Conservation (phyloP, 2,888 invertebrate species). For the Gari tellinella region DNA sequence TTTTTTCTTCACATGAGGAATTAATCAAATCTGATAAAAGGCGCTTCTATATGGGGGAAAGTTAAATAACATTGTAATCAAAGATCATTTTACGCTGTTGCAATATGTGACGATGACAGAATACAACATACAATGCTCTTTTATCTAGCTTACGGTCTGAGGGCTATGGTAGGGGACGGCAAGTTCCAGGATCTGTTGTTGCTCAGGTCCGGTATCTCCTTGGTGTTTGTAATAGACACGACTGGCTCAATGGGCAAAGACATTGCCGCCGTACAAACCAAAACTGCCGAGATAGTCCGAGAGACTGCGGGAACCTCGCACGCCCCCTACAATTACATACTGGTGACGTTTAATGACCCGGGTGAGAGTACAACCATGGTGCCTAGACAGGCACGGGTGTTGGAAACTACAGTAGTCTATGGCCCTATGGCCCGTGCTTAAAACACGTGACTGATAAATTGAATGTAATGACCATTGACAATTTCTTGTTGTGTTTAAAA, state of each 20-base stretch:
- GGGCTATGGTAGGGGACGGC: slow-evolving; percentile 48
- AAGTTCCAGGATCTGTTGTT: slow-evolving; percentile 61
- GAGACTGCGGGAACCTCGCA: slow-evolving; percentile 55
- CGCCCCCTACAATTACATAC: slow-evolving; percentile 67
- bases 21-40: too few relatives aligned
- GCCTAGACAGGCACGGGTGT: too few relatives aligned
- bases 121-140: background rate
- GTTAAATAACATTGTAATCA: too few relatives aligned
- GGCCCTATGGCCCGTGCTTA: too few relatives aligned
- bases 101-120: too few relatives aligned
- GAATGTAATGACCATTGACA: too few relatives aligned
- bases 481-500: too few relatives aligned
- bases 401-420: too few relatives aligned
- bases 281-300: slow-evolving; percentile 60
- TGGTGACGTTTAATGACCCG: slow-evolving; percentile 70
- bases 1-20: too few relatives aligned
- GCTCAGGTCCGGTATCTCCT: slow-evolving; percentile 62
- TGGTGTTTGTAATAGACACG: slow-evolving; percentile 72
- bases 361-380: slow-evolving; percentile 29
- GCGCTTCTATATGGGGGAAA: too few relatives aligned
- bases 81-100: too few relatives aligned
- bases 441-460: background rate
- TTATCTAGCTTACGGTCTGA: slow-evolving; percentile 58
- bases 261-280: slow-evolving; percentile 59
- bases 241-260: slow-evolving; percentile 67